Percentiles rank a stretch among this genome's conserved stretches.
Conservation (phyloP, 2,797 vertebrate genomes). For the Heteromormyrus szaboi region DNA sequence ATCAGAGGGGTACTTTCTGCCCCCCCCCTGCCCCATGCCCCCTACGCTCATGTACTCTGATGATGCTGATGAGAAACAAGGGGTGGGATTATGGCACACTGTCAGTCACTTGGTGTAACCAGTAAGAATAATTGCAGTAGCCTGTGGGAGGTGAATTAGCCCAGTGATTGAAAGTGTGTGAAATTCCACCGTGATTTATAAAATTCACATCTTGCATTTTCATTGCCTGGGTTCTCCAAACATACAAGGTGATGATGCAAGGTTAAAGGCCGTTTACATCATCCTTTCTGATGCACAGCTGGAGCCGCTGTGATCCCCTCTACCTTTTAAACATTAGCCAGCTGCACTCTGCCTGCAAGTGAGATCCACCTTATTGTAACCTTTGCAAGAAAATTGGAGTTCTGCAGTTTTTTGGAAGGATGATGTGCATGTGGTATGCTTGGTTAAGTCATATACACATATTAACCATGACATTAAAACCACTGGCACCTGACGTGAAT, state of each 20-base stretch:
- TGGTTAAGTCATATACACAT: not conserved
- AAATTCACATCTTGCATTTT: not conserved
- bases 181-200: not conserved
- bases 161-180: not conserved
- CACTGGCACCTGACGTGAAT: not conserved
- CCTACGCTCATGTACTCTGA: not conserved
- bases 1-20: not conserved
- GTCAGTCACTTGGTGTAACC: not conserved
- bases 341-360: not conserved
- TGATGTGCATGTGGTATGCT: not conserved
- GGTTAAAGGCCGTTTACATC: not conserved
- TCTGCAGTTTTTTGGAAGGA: not conserved
- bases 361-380: not conserved
- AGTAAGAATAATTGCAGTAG: not conserved
- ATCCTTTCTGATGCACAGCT: not conserved
- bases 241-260: not conserved
- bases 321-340: not conserved
- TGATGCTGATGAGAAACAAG: not conserved
- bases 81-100: not conserved
- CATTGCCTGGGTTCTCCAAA: not conserved
- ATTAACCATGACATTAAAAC: not conserved
- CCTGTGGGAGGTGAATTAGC: not conserved
- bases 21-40: not conserved
- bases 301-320: not conserved
- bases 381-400: not conserved